These are phyloP conservation scores for Polydrusus pterygomalis DNA, from an alignment of 2,888 invertebrate genomes.

Conservation along the genomic window DNA sequence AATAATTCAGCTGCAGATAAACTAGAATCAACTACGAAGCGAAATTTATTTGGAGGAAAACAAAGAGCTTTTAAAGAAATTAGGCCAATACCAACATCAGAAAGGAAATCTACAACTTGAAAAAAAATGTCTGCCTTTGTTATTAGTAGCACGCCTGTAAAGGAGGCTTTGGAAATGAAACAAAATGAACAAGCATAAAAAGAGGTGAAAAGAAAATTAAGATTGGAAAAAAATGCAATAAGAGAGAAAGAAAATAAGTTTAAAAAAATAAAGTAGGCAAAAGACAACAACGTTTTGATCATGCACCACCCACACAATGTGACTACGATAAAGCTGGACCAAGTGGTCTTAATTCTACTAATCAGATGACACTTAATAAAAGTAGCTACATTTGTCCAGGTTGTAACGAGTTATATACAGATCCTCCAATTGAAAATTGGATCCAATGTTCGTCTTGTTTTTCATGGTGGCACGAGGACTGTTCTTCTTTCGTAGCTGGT, in stretches of 20 bases:
- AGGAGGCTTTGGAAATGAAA: neutral
- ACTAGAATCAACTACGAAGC: too few species aligned
- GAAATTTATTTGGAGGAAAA: neutral
- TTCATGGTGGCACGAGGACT: conserved; percentile 24
- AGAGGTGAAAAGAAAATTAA: neutral
- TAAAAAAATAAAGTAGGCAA: too few species aligned
- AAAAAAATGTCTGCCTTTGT: neutral
- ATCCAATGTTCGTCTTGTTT: conserved; percentile 12
- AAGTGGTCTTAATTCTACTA: too few species aligned
- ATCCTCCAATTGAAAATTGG: conserved; percentile 20
- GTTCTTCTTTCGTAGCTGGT: neutral
- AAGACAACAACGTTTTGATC: too few species aligned
- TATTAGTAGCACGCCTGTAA: neutral
- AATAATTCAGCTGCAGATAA: too few species aligned
- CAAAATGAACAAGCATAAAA: neutral
- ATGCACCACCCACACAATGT: too few species aligned
- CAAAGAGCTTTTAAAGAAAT: neutral
- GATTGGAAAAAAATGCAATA: neutral
- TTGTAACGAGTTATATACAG: neutral
- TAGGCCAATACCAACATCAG: neutral
- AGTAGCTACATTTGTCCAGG: too few species aligned
- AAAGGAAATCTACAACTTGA: neutral
- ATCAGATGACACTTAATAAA: too few species aligned
- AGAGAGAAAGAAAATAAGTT: too few species aligned
- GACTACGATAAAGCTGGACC: too few species aligned